Evolutionary conservation across 1,140 invertebrate genomes (phyloP).

Genomic region (Trachymyrmex septentrionalis): DNA sequence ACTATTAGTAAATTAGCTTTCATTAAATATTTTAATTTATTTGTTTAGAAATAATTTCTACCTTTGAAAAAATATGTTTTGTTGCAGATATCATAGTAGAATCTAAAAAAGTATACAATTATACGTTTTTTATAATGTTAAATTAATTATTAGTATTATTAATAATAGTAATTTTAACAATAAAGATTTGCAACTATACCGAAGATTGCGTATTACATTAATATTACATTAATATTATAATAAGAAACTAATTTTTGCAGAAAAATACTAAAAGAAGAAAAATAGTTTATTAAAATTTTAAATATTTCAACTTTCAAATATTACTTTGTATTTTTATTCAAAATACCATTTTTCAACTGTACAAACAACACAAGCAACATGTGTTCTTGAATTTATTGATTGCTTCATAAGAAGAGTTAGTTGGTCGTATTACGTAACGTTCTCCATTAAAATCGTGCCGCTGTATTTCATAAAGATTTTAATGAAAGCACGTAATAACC

Average conservation of each 20-base stretch:
- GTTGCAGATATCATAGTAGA: neutral
- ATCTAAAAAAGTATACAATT: neutral
- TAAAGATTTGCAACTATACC: neutral
- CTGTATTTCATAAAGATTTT: slow-evolving; percentile 78
- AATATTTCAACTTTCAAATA: neutral
- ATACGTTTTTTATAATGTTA: too few relatives aligned
- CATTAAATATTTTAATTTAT: slow-evolving; percentile 5
- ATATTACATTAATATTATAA: neutral
- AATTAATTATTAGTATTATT: too few relatives aligned
- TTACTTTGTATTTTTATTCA: neutral
- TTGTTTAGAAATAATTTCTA: neutral
- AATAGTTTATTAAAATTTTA: neutral
- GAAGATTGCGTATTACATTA: neutral
- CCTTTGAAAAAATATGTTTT: neutral
- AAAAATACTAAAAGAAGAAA: neutral
- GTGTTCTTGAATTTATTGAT: slow-evolving; percentile 52
- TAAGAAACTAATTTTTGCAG: neutral
- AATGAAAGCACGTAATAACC: slow-evolving; percentile 79
- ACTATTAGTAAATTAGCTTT: neutral
- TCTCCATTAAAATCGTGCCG: slow-evolving; percentile 54
- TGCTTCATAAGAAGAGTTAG: slow-evolving; percentile 51
- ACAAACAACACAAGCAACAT: neutral
- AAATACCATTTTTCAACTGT: neutral
- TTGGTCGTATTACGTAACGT: slow-evolving; percentile 42
- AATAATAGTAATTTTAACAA: neutral